Base-by-base conservation (phyloP, 2,113 vertebrate genomes). In the Ctenomys sociabilis region DNA sequence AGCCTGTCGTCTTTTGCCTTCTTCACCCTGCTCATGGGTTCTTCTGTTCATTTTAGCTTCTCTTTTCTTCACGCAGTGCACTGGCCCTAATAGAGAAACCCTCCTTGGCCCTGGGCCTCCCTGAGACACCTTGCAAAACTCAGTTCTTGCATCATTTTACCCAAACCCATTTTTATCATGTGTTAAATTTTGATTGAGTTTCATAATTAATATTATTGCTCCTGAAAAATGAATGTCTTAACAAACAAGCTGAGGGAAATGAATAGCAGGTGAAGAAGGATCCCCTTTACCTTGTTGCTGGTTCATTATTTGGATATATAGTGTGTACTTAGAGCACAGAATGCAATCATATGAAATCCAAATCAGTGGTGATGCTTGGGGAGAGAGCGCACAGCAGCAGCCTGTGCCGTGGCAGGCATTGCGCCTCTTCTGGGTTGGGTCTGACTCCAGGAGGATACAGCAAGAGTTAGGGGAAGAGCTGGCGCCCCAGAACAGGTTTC, bases 131-230 rank as follows among this genome's bases (percentile, higher is more conserved):
- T 72, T 75, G 24, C 16, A 78, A 64, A 96, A 21, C 9, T n/a
- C 59, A 84, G 24, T 82, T 63, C 88, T 85, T 19, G 49, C 9
- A 75, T 77, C 35, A 37, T 59, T 80, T 90, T 83, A 26, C 68
- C 40, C 82, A 90, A 66, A 87, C 91, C 45, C 2, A 28, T 80
- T 92, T 95, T 85, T 59, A 40, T 91, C 10, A 35, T 40, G 12
- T 63, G 68, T 7, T 52, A 30, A 94, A 28, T 83, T 73, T 52
- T 66, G 66, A 92, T 68, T 91, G 35, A 91, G 72, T 93, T 88
- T 91, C 59, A 37, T 8, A 91, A 28, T 73, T 93, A 57, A 86
- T 85, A 78, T 59, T 75, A 72, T 83, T 88, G 32, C 11, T 83
- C 19, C 5, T 93, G 57, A 57, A 82, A 88, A 45, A 59, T 70